phyloP scores from a whole-genome alignment of 92 coral and sea anemone genomes.

The Epizoanthus illoricatus region DNA sequence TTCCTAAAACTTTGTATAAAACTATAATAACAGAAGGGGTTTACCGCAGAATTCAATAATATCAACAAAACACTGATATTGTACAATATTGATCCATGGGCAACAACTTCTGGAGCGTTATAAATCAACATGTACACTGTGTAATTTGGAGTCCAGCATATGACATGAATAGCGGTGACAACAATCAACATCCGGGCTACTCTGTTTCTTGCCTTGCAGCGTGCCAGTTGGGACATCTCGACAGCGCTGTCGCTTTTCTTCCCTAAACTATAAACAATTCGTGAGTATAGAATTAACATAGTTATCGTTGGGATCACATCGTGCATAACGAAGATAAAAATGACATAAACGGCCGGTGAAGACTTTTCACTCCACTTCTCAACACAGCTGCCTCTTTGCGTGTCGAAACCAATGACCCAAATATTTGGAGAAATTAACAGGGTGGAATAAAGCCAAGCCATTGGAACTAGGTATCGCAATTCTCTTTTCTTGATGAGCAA shows the following conservation, averaged over 20 bases:
- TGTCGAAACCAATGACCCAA: not conserved
- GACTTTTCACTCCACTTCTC: not conserved
- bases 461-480: not conserved
- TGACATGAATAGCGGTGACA: not conserved
- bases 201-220: not conserved
- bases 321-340: not conserved
- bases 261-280: not conserved
- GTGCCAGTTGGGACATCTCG: not conserved
- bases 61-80: not conserved
- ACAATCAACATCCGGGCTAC: not conserved
- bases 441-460: not conserved
- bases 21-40: not conserved
- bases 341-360: not conserved
- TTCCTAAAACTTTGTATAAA: not conserved
- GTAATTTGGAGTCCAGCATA: not conserved
- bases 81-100: not conserved
- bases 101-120: not conserved
- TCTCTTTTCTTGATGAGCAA: not conserved
- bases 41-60: not conserved
- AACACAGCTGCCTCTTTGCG: not conserved
- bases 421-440: not conserved
- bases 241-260: slow-evolving; percentile 1
- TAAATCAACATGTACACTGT: not conserved
- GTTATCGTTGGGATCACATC: not conserved
- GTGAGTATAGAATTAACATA: not conserved